These are phyloP conservation scores for Hyles vespertilio DNA, from an alignment of 1,140 invertebrate genomes.

Conservation along the genomic window DNA sequence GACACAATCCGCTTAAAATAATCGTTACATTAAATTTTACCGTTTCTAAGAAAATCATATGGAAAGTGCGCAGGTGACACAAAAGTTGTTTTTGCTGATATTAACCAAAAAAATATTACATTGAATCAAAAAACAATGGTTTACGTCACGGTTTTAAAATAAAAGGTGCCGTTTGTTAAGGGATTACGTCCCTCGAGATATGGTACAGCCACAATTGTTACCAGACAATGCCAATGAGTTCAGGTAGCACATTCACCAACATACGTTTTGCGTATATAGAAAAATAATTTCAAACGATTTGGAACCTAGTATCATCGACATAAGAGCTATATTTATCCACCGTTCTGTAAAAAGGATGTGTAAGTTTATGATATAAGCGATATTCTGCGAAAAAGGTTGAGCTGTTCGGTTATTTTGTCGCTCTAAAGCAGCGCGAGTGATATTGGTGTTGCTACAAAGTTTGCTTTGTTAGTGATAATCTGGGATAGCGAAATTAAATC, in stretches of 20 bases:
- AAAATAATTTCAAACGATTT: constrained; percentile 13
- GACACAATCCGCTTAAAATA: no score
- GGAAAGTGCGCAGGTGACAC: constrained; percentile 16
- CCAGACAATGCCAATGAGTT: constrained; percentile 49
- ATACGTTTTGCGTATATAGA: constrained; percentile 1
- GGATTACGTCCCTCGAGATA: constrained; percentile 46
- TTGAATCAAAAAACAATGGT: constrained; percentile 50
- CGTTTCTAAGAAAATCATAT: constrained; percentile 5
- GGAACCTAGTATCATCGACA: not conserved
- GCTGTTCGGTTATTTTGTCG: constrained; percentile 15
- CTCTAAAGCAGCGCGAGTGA: constrained; percentile 10
- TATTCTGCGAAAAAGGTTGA: constrained; percentile 21
- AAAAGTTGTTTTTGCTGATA: constrained; percentile 25
- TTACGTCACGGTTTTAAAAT: constrained; percentile 58
- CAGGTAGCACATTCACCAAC: constrained; percentile 44
- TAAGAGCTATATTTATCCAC: no score
- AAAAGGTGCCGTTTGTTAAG: constrained; percentile 54
- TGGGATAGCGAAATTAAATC: constrained; percentile 9
- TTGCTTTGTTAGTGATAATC: constrained; percentile 17
- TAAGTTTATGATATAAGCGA: constrained; percentile 4
- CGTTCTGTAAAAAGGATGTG: not conserved
- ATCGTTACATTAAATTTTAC: not conserved
- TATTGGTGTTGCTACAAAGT: constrained; percentile 18
- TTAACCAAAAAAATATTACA: constrained; percentile 27
- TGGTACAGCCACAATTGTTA: constrained; percentile 42